A percentile compares a stretch with the other conserved stretches of the same genome.
phyloP scores from a whole-genome alignment of 1,140 invertebrate species.

The Scaptomyza hsui region DNA sequence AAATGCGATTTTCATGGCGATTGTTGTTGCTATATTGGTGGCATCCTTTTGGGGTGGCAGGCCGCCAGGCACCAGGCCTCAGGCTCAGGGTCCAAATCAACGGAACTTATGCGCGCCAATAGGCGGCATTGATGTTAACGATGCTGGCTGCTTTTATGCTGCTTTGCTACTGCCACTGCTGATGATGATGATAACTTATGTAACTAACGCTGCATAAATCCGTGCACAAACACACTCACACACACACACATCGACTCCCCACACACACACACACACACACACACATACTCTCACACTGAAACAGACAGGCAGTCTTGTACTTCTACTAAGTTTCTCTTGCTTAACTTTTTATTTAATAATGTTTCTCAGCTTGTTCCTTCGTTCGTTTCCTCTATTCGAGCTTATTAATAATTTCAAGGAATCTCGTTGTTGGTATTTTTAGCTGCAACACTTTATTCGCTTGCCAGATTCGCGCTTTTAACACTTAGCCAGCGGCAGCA shows the following conservation, averaged over 20 bases:
- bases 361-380: conserved; percentile 31
- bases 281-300: conserved; percentile 19
- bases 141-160: conserved; percentile 33
- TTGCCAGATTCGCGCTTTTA: conserved; percentile 31
- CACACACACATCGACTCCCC: conserved; percentile 23
- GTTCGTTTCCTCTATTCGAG: neutral
- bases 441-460: conserved; percentile 30
- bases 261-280: conserved; percentile 24
- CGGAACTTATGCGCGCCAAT: conserved; percentile 46
- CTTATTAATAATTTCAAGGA: conserved; percentile 41
- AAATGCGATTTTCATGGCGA: conserved; percentile 65
- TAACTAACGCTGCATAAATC: conserved; percentile 82
- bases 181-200: conserved; percentile 77
- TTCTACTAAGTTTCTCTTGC: conserved; percentile 36
- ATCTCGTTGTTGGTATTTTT: conserved; percentile 27
- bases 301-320: conserved; percentile 18
- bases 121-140: conserved; percentile 16
- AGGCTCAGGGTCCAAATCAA: conserved; percentile 17
- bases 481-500: conserved; percentile 57
- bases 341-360: conserved; percentile 58
- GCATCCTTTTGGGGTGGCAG: conserved; percentile 19
- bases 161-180: conserved; percentile 38
- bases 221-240: conserved; percentile 50
- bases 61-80: neutral
- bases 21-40: conserved; percentile 44